phyloP scores from a whole-genome alignment of 2,797 vertebrate genomes.

The Strix occidentalis region DNA sequence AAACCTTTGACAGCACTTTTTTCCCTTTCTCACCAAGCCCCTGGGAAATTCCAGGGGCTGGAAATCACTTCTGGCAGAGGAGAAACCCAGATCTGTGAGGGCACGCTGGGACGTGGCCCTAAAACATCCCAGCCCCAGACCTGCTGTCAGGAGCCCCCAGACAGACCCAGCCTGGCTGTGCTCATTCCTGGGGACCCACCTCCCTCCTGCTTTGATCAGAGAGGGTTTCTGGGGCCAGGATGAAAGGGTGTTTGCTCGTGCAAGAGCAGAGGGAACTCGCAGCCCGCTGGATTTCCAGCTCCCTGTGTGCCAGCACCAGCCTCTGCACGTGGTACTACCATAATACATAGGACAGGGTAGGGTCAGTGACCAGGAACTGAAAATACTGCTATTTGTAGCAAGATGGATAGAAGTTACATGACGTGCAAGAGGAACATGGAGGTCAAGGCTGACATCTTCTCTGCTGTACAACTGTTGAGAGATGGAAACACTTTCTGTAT shows the following conservation, averaged over 20 bases:
- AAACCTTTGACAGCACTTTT: conserved; percentile 11
- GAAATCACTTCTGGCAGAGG: not conserved
- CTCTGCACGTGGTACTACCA: not conserved
- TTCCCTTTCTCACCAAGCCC: not conserved
- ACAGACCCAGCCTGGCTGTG: not conserved
- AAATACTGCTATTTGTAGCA: not conserved
- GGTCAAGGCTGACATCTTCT: too few relatives aligned
- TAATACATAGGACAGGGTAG: not conserved
- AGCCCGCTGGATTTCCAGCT: not conserved
- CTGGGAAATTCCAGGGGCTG: not conserved
- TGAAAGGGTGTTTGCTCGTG: accelerated
- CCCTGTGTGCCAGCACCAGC: not conserved
- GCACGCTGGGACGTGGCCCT: not conserved
- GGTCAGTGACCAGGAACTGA: not conserved
- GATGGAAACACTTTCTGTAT: not conserved
- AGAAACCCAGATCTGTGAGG: not conserved
- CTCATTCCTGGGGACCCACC: not conserved
- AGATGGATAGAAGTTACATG: not conserved
- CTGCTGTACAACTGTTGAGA: not conserved
- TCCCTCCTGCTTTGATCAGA: not conserved
- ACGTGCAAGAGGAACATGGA: too few relatives aligned
- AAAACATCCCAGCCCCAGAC: not conserved
- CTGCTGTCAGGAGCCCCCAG: not conserved
- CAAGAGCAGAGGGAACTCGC: not conserved
- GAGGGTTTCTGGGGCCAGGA: not conserved